Conservation (phyloP, 2,113 vertebrate species). For the Gobio gobio region DNA sequence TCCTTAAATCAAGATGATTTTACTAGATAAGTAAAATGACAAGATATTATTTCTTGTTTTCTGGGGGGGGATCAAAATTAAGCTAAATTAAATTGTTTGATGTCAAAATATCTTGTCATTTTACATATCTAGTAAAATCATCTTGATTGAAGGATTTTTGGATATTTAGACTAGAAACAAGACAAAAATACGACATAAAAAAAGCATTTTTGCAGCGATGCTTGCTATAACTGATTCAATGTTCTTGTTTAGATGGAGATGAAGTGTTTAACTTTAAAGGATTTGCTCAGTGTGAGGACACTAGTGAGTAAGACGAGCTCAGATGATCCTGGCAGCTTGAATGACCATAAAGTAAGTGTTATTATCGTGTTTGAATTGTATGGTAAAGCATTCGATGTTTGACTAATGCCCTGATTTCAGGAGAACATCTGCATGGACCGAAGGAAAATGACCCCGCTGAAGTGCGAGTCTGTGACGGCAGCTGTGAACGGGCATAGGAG, state of each 20-base stretch:
- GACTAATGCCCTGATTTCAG: conserved; percentile 68
- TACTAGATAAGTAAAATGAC: too few relatives aligned
- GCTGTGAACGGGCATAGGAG: conserved; percentile 75
- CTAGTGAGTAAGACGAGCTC: conserved; percentile 7
- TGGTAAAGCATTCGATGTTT: background rate
- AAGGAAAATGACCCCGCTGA: conserved; percentile 81
- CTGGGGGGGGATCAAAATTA: too few relatives aligned
- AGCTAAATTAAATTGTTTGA: too few relatives aligned
- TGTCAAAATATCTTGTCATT: too few relatives aligned
- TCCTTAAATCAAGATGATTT: too few relatives aligned
- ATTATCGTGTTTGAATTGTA: background rate
- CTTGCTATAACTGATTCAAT: background rate
- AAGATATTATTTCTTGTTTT: too few relatives aligned
- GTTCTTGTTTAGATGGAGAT: conserved; percentile 27
- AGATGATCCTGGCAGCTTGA: background rate
- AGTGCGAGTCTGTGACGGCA: conserved; percentile 73
- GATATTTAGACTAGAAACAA: too few relatives aligned
- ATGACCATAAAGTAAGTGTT: conserved; percentile 37
- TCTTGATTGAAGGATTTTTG: too few relatives aligned
- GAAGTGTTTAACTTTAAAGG: conserved; percentile 34
- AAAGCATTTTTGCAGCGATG: too few relatives aligned
- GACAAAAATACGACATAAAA: too few relatives aligned
- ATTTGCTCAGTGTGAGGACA: conserved; percentile 6
- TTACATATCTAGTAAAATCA: too few relatives aligned
- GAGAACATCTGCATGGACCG: conserved; percentile 87